These are phyloP conservation scores for Leucoraja erinaceus DNA, from an alignment of 2,113 vertebrate genomes.

Conservation along the genomic window DNA sequence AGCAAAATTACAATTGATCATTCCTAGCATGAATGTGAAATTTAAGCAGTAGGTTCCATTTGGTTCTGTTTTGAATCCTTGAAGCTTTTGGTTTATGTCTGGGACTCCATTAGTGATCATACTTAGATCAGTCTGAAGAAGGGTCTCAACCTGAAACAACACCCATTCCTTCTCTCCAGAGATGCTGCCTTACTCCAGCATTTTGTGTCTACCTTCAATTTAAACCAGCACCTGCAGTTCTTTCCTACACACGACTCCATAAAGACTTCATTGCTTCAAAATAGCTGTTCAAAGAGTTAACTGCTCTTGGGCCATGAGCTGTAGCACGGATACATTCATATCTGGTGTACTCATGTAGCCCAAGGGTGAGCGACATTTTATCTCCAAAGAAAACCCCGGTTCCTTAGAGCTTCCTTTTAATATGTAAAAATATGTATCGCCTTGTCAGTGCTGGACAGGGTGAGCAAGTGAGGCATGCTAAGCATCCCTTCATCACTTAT, in stretches of 20 bases:
- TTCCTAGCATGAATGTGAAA: background rate
- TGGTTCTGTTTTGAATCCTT: background rate
- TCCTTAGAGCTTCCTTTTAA: background rate
- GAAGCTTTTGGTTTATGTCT: background rate
- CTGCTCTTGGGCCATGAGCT: background rate
- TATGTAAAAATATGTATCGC: background rate
- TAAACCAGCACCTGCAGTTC: too few relatives aligned
- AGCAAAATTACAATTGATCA: background rate
- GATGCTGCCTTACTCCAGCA: too few relatives aligned
- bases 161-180: too few relatives aligned
- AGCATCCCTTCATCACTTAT: background rate
- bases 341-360: background rate
- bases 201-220: too few relatives aligned
- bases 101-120: too few relatives aligned
- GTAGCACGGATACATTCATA: background rate
- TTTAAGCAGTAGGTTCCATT: background rate
- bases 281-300: background rate
- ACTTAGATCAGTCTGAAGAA: too few relatives aligned
- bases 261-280: background rate
- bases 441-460: background rate
- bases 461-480: background rate
- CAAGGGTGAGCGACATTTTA: background rate
- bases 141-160: too few relatives aligned
- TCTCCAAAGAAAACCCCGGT: background rate
- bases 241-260: background rate